These are phyloP conservation scores for Tetraodon nigroviridis DNA, from an alignment of 2,113 vertebrate species.

Conservation along the genomic window DNA sequence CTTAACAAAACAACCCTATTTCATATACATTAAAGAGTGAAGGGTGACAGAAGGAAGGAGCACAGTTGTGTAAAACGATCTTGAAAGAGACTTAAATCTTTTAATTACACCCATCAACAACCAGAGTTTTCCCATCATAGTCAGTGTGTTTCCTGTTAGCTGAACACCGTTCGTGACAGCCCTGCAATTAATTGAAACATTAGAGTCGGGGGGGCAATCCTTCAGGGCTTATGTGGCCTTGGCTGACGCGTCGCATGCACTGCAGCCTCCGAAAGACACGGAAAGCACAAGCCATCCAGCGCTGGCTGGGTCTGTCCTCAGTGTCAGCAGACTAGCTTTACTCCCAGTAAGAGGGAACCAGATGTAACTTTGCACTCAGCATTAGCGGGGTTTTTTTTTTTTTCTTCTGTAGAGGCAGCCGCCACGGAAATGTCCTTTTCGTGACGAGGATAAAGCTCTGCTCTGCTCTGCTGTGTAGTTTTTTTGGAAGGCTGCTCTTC, in stretches of 20 bases:
- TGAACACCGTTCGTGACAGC: slow-evolving; percentile 67
- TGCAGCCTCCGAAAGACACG: slow-evolving; percentile 48
- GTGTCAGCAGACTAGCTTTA: slow-evolving; percentile 42
- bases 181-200: slow-evolving; percentile 71
- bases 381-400: slow-evolving; percentile 42
- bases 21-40: neutral
- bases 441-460: slow-evolving; percentile 35
- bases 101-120: slow-evolving; percentile 69
- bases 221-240: slow-evolving; percentile 64
- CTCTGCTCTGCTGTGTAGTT: slow-evolving; percentile 18
- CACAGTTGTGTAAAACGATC: slow-evolving; percentile 32
- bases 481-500: slow-evolving; percentile 23
- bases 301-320: slow-evolving; percentile 40
- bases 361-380: slow-evolving; percentile 61
- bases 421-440: slow-evolving; percentile 23
- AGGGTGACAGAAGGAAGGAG: slow-evolving; percentile 3
- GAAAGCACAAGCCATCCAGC: slow-evolving; percentile 46
- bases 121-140: slow-evolving; percentile 54
- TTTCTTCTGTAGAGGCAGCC: slow-evolving; percentile 28
- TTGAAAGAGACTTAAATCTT: slow-evolving; percentile 58
- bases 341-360: slow-evolving; percentile 53
- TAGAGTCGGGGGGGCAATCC: slow-evolving; percentile 50
- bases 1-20: slow-evolving; percentile 15
- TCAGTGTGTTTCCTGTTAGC: slow-evolving; percentile 69
- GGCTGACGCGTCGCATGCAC: slow-evolving; percentile 56